These are phyloP conservation scores for Oligia strigilis DNA, from an alignment of 2,888 invertebrate genomes.

Conservation along the genomic window DNA sequence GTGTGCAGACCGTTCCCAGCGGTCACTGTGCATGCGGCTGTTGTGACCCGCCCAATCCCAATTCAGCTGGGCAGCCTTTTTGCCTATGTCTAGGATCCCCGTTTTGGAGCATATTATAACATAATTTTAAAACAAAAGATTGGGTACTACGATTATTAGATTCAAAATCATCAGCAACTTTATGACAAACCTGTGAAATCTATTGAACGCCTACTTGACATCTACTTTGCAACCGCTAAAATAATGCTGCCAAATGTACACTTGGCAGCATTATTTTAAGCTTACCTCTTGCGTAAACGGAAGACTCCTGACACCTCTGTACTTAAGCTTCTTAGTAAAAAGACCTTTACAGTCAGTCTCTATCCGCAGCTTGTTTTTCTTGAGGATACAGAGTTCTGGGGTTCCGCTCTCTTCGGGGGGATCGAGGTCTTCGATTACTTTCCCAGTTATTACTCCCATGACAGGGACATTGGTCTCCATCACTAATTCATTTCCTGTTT, in stretches of 20 bases:
- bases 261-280: too few species aligned
- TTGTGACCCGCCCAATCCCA: too few species aligned
- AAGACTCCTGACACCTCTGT: conserved; percentile 74
- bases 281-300: conserved; percentile 69
- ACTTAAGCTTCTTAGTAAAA: conserved; percentile 78
- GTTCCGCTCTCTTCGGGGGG: not conserved
- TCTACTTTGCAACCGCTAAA: not conserved
- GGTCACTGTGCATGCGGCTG: too few species aligned
- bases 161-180: not conserved
- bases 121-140: too few species aligned
- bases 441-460: conserved; percentile 64
- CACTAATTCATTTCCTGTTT: conserved; percentile 76
- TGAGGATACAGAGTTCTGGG: conserved; percentile 72
- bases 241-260: not conserved
- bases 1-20: too few species aligned
- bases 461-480: conserved; percentile 73
- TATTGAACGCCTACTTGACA: not conserved
- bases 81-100: too few species aligned
- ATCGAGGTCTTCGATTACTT: conserved; percentile 46
- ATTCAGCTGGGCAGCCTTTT: too few species aligned
- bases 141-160: not conserved
- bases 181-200: not conserved
- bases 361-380: conserved; percentile 72
- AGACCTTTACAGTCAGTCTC: conserved; percentile 69
- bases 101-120: too few species aligned